Conservation (phyloP, 1,140 invertebrate species). For the Papilio polyxenes region DNA sequence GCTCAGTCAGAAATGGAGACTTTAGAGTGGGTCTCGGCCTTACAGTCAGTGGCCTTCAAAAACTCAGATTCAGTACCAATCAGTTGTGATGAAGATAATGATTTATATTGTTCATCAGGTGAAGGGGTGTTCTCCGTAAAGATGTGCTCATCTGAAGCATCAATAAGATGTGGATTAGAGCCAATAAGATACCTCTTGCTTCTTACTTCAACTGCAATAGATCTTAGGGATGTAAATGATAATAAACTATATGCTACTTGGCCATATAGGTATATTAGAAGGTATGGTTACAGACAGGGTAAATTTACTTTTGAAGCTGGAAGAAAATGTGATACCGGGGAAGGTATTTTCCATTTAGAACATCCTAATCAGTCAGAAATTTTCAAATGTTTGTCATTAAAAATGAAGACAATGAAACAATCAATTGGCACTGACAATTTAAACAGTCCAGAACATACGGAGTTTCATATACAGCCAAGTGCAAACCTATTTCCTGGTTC, state of each 20-base stretch:
- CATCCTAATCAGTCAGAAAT: slow-evolving; percentile 90
- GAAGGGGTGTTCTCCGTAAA: slow-evolving; percentile 90
- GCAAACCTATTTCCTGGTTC: slow-evolving; percentile 88
- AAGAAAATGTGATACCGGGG: slow-evolving; percentile 91
- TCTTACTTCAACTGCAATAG: slow-evolving; percentile 86
- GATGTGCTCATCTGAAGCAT: slow-evolving; percentile 89
- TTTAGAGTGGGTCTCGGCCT: slow-evolving; percentile 87
- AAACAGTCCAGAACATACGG: slow-evolving; percentile 85
- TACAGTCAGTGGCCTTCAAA: slow-evolving; percentile 92
- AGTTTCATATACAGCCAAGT: slow-evolving; percentile 87
- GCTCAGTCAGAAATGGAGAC: slow-evolving; percentile 87
- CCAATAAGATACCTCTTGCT: slow-evolving; percentile 87
- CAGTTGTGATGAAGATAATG: slow-evolving; percentile 91
- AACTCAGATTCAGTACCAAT: slow-evolving; percentile 83
- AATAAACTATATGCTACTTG: slow-evolving; percentile 87
- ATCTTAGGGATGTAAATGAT: slow-evolving; percentile 85
- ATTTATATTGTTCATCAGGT: slow-evolving; percentile 90
- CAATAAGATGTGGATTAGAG: slow-evolving; percentile 86
- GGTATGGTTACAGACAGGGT: slow-evolving; percentile 90
- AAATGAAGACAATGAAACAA: slow-evolving; percentile 93
- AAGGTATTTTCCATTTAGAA: slow-evolving; percentile 90
- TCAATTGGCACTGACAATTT: slow-evolving; percentile 85
- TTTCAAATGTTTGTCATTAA: slow-evolving; percentile 87
- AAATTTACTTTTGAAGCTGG: slow-evolving; percentile 96
- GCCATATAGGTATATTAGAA: slow-evolving; percentile 92